A percentile compares a stretch with the other conserved stretches of the same genome.
These are phyloP conservation scores for Andricus quercusramuli DNA, from an alignment of 2,888 invertebrate genomes.

Conservation along the genomic window DNA sequence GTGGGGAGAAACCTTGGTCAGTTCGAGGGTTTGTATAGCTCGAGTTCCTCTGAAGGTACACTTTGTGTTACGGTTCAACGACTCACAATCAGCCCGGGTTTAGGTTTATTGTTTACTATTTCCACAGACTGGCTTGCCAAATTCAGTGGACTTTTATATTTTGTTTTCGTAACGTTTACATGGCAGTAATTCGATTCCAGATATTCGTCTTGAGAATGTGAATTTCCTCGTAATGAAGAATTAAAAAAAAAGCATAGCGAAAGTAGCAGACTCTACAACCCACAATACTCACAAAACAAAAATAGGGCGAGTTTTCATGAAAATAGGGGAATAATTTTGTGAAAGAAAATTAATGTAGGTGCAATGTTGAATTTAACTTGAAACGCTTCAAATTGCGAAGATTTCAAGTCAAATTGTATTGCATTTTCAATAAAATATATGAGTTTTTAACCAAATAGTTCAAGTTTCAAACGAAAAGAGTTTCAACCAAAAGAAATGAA, in stretches of 20 bases:
- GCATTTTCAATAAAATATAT: no score
- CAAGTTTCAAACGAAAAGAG: no score
- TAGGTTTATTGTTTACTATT: constrained; percentile 35
- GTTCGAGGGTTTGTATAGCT: constrained; percentile 9
- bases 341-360: no score
- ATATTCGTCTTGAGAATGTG: constrained; percentile 7
- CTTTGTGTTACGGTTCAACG: constrained; percentile 31
- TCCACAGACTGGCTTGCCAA: constrained; percentile 20
- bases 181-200: constrained; percentile 18
- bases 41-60: constrained; percentile 21
- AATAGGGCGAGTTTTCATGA: no score
- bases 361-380: no score
- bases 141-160: constrained; percentile 25
- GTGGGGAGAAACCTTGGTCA: constrained; percentile 30
- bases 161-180: neutral
- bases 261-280: no score
- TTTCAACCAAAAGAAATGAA: no score
- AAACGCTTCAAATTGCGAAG: no score
- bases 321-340: no score
- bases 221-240: neutral
- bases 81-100: constrained; percentile 27
- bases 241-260: neutral
- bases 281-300: no score
- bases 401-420: no score
- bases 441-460: no score